Evolutionary conservation across 1,140 invertebrate genomes (phyloP).

Genomic region (Batillaria attramentaria): DNA sequence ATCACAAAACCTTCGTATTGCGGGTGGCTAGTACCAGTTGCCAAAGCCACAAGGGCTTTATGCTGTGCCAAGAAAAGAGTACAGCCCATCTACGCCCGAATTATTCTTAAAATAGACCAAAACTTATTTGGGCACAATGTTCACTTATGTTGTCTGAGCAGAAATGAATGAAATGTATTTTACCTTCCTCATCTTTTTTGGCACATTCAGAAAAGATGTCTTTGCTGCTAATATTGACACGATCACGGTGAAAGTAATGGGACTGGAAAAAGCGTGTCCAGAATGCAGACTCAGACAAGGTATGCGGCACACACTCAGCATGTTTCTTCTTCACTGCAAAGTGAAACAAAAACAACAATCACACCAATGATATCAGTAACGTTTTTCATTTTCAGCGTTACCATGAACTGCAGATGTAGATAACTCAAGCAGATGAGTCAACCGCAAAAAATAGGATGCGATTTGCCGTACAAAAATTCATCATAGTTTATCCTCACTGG

Average conservation of each 20-base stretch:
- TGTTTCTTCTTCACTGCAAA: slow-evolving; percentile 92
- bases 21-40: not conserved
- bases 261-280: slow-evolving; percentile 99
- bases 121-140: too few relatives aligned
- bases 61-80: too few relatives aligned
- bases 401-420: not conserved
- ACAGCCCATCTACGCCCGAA: too few relatives aligned
- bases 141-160: slow-evolving; percentile 6
- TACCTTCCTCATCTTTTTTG: slow-evolving; percentile 91
- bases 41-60: not conserved
- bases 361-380: not conserved
- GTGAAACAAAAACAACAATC: slow-evolving; percentile 21
- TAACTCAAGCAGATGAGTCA: too few relatives aligned
- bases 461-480: too few relatives aligned
- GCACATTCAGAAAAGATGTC: slow-evolving; percentile 98
- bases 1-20: too few relatives aligned
- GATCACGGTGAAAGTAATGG: slow-evolving; percentile 99
- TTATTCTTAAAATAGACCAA: too few relatives aligned
- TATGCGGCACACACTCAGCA: slow-evolving; percentile 94
- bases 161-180: slow-evolving; percentile 1
- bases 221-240: slow-evolving; percentile 85
- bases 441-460: too few relatives aligned
- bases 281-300: slow-evolving; percentile 96
- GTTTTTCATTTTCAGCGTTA: too few relatives aligned
- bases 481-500: too few relatives aligned